Evolutionary conservation across 2,888 invertebrate genomes (phyloP), one percentile per base, ranked within the genome.

Genomic region (Callosobruchus maculatus): DNA sequence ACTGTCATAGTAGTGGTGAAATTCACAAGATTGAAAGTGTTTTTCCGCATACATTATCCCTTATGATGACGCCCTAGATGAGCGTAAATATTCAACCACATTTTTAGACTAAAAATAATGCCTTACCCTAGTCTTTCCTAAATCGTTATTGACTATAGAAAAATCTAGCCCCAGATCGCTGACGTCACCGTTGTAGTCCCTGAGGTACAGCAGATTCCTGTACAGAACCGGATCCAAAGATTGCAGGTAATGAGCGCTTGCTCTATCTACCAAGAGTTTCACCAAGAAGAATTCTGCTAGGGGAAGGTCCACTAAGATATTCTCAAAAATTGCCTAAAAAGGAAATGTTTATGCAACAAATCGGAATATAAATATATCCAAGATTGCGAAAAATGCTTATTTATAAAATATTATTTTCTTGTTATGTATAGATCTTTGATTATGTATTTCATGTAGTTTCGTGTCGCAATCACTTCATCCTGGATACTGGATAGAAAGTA

Each of bases 251-350:
- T 98, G 97, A 70, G 96, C 93, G 72, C 92, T 92, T 20, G 92
- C 91, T 73, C 91, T 90, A 82, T 94, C 93, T 0, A 95, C 94
- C 31, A 97, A 91, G 70, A 96, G 88, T 87, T 96, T 95, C 0
- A 96, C 95, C 22, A 99, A 89, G 88, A 99, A 99, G 88, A 99
- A 99, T 83, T 96, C 96, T 0, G 99, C 98, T 80, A 99, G 90
- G 0, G 98, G 98, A 66, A 99, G 87, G 86, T 99, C 99, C 4
- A 98, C 96, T 76, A 99, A 88, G 73, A 98, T 91, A 87, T 97
- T 97, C 86, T 98, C 98, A 88, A 97, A 98, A 71, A 99, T 88
- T 0, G 98, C 97, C 94, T 94, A 86, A 76, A 83, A 82, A 70
- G 9, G 20, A 31, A n/a, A 13, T 26, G 2, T 26, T 4, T 26